Evolutionary conservation across 2,113 vertebrate genomes (phyloP), one percentile per base, ranked within the genome.

Genomic region (Mastomys natalensis): DNA sequence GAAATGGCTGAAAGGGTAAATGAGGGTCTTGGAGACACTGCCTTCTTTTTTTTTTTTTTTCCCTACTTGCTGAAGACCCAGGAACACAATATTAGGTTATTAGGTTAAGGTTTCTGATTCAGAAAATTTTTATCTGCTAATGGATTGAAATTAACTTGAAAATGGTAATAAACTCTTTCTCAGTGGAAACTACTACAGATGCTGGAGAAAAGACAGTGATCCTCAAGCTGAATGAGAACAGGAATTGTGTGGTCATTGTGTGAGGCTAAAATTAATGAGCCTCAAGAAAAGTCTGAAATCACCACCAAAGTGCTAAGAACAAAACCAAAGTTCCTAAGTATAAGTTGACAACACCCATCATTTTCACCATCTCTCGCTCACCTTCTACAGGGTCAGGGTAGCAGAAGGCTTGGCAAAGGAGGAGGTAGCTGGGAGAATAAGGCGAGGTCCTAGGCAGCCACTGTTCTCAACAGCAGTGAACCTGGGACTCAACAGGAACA

Each of bases 281-380:
- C 48, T 86, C 29, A 85, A 81, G n/a, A 17, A 34, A 91, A 45
- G 13, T 91, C 62, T 87, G 93, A 92, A 92, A 85, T 64, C 87
- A 68, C 68, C 17, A 43, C 55, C 51, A 53, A 93, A 60, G 45
- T 89, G 51, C 10, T 40, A 80, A 48, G 31, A 94, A 64, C 84
- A 88, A 95, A 77, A 21, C 21, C 15, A 86, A 31, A 78, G 26
- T 2, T 91, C 89, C 24, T 40, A 66, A 34, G 43, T 31, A 90
- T 21, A 92, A 85, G n/a, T 51, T 43, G 31, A 34, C 26, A 93
- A 51, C 22, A 37, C 1, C 9, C 13, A 3, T 77, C 17, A 17
- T 82, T 77, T 48, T 91, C 24, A 48, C 21, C 31, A 40, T 29
- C 34, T 73, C 29, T 15, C 11, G 3, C 34, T 48, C 34, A 70